Base-by-base conservation (phyloP, 2,888 invertebrate genomes). In the Troides oblongomaculatus region DNA sequence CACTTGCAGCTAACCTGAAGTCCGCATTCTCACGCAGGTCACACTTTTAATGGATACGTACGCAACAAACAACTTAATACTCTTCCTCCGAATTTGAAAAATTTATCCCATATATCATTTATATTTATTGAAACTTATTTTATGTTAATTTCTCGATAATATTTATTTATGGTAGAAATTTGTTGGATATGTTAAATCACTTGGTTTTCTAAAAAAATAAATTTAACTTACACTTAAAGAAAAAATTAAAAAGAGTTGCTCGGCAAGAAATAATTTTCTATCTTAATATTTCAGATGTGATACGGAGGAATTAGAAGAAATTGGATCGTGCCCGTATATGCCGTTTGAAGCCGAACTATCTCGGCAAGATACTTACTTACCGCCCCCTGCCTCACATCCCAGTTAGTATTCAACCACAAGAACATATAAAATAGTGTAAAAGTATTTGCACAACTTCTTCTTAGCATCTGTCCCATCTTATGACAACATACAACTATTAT, bases 1-100 rank as follows among this genome's bases (percentile, higher is more conserved):
- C 69, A 0, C 95, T 74, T 76, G 8, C 68, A 21, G 21, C 43
- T 0, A 77, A 77, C n/a, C 59, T 83, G 36, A 21, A 10, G 58
- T 58, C 10, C 71, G 65, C 69, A 7, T 46, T 58, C 18, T 6
- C 30, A 7, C 62, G 21, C 50, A 17, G 66, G 66, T 68, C 18
- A 23, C 39, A 61, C 6, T 43, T 18, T 25, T 6, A 8, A 50
- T 25, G 25, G 18, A 58, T 21, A 57, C 18, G 6, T 30, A 46
- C 25, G 4, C 17, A 39, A 25, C 17, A 23, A 21, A 12, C 1
- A 17, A 50, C 17, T 14, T 14, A 14, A 4, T 18, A 50, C 50
- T 14, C 3, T 5, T 17, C 17, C 5, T 50, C 50, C 8, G 10
- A 21, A 21, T 21, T 21, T 21, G 21, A 21, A 21, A 21, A 21